Evolutionary conservation across 2,888 invertebrate species (phyloP).

Genomic region (Hypolimnas misippus): DNA sequence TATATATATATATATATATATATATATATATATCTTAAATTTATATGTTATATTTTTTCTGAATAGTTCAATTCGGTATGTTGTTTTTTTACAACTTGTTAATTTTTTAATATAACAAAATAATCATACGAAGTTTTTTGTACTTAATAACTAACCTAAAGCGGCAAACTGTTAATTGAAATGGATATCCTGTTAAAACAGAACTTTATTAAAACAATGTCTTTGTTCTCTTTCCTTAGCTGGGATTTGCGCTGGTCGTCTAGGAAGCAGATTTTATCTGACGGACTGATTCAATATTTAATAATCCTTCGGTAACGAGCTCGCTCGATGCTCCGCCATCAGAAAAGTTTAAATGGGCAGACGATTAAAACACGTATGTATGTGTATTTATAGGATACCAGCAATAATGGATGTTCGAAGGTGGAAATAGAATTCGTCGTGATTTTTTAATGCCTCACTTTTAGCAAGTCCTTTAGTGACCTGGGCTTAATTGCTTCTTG

Average conservation of each 20-base stretch:
- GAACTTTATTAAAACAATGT: constrained; percentile 62
- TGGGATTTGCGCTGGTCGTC: constrained; percentile 58
- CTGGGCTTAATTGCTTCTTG: no score
- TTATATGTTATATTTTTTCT: no score
- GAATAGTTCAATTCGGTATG: no score
- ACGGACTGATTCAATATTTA: constrained; percentile 80
- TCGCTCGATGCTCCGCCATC: constrained; percentile 60
- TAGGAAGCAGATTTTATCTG: constrained; percentile 75
- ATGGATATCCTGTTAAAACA: constrained; percentile 60
- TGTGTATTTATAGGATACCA: constrained; percentile 35
- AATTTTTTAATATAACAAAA: no score
- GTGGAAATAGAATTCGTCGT: background rate
- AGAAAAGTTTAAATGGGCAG: constrained; percentile 81
- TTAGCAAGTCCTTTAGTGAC: background rate
- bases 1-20: no score
- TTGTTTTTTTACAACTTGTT: no score
- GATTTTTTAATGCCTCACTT: constrained; percentile 2
- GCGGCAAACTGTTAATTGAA: constrained; percentile 51
- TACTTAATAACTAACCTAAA: constrained; percentile 14
- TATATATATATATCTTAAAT: no score
- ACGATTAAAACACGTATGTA: constrained; percentile 47
- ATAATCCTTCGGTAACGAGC: constrained; percentile 82
- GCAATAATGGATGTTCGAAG: constrained; percentile 24
- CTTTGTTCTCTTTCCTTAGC: constrained; percentile 61
- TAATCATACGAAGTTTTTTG: no score